phyloP scores from a whole-genome alignment of 2,888 invertebrate genomes.

The Drosophila suboccidentalis region DNA sequence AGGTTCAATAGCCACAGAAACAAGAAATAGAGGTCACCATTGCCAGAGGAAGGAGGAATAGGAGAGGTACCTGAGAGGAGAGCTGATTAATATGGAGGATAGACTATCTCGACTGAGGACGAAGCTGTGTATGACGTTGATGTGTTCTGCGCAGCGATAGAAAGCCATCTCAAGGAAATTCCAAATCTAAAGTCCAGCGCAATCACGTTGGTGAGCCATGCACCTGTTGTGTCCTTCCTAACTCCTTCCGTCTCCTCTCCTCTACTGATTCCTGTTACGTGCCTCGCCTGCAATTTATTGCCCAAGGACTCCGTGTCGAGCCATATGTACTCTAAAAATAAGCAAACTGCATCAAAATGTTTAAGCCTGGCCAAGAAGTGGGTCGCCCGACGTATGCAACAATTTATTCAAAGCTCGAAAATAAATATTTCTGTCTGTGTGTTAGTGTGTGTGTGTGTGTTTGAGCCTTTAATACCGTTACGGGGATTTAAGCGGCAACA shows the following conservation, averaged over 20 bases:
- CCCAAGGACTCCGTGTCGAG: slow-evolving; percentile 24
- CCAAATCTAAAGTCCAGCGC: neutral
- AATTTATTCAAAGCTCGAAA: slow-evolving; percentile 13
- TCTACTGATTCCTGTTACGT: slow-evolving; percentile 22
- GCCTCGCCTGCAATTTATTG: slow-evolving; percentile 28
- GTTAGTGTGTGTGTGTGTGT: neutral
- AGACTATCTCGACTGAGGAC: neutral
- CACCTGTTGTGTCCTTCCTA: slow-evolving; percentile 4
- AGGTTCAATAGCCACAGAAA: slow-evolving; percentile 34
- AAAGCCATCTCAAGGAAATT: slow-evolving; percentile 17
- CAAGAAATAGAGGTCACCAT: slow-evolving; percentile 25
- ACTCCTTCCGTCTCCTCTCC: neutral
- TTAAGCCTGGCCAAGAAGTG: slow-evolving; percentile 33
- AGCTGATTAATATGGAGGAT: slow-evolving; percentile 4
- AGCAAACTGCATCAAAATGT: slow-evolving; percentile 4
- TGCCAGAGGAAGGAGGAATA: neutral
- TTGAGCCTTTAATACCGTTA: slow-evolving; percentile 24
- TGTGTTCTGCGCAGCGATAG: slow-evolving; percentile 8
- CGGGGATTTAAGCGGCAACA: slow-evolving; percentile 29
- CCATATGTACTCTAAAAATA: slow-evolving; percentile 25
- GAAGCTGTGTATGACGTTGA: slow-evolving; percentile 31
- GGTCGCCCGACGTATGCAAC: slow-evolving; percentile 57
- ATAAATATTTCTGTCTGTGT: neutral
- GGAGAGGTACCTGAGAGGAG: neutral
- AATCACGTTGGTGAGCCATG: slow-evolving; percentile 9